Conservation (phyloP, 2,113 vertebrate genomes). For the Dicrurus megarhynchus region DNA sequence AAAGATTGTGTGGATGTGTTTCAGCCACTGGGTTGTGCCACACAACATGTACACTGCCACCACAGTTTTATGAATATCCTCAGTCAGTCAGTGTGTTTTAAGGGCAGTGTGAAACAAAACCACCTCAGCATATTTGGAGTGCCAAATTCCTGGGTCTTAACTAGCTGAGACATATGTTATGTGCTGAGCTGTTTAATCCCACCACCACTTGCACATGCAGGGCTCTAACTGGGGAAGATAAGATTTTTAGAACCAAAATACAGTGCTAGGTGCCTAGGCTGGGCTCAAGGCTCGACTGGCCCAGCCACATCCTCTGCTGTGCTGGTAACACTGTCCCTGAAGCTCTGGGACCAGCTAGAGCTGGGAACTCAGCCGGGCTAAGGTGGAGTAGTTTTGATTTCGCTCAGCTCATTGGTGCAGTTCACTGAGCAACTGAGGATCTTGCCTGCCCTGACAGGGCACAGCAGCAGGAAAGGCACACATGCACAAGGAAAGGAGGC, state of each 20-base stretch:
- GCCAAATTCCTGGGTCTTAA: slow-evolving; percentile 46
- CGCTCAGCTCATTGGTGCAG: background rate
- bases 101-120: background rate
- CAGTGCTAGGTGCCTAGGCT: background rate
- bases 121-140: slow-evolving; percentile 10
- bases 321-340: background rate
- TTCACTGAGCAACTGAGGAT: background rate
- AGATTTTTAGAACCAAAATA: background rate
- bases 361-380: background rate
- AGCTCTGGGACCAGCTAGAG: background rate
- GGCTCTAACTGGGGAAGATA: background rate
- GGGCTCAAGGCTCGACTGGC: background rate
- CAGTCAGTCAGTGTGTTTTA: background rate
- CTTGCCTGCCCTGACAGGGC: background rate
- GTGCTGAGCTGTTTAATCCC: slow-evolving; percentile 40
- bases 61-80: accelerated
- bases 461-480: background rate
- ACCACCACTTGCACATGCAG: background rate
- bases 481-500: accelerated
- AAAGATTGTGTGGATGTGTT: background rate
- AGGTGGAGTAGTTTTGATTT: background rate
- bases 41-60: background rate
- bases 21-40: background rate
- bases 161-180: background rate
- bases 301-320: background rate